Evolutionary conservation across 2,888 invertebrate genomes (phyloP), one percentile per base, ranked within the genome.

Genomic region (Argynnis bischoffii): DNA sequence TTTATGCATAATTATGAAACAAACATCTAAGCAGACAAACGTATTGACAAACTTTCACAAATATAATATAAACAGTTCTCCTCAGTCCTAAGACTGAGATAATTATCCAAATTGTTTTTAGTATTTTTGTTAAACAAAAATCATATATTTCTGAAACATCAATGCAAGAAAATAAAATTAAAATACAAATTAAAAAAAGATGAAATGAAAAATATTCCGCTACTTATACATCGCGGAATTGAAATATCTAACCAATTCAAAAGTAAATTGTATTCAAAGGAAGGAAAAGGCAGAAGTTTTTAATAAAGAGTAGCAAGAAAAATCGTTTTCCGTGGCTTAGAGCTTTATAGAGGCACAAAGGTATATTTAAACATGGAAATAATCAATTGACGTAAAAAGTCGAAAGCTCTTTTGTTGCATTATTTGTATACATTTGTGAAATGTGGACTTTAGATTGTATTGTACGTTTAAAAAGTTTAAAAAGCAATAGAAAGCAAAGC

Each of bases 261-360:
- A 54, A 61, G 55, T 59, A 63, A 53, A 68, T 64, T 41, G 51
- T 63, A 48, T 66, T 64, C 66, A 69, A 69, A 66, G 63, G 59
- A 66, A 63, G 26, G 66, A 21, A 57, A 69, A 61, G 63, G 56
- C 56, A 53, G 65, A 47, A 67, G 51, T 55, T 69, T 69, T 68
- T 70, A 66, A 69, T 67, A 67, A 69, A 67, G 63, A 57, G 67
- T 41, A 69, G 56, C 50, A 60, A 59, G 63, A 69, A 71, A 70
- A 71, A 69, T 71, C 46, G 70, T 69, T 69, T 68, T 70, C 70
- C 71, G 67, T 65, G 66, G 69, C 66, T 69, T 67, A 68, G 64
- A 61, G 55, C 55, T 70, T 55, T 59, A 48, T 59, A 16, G 48
- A 48, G 46, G 55, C 67, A 68, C 67, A 70, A 70, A 71, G 67